Evolutionary conservation across 2,113 vertebrate genomes (phyloP), one percentile per base, ranked within the genome.

Genomic region (Manacus vitellinus): DNA sequence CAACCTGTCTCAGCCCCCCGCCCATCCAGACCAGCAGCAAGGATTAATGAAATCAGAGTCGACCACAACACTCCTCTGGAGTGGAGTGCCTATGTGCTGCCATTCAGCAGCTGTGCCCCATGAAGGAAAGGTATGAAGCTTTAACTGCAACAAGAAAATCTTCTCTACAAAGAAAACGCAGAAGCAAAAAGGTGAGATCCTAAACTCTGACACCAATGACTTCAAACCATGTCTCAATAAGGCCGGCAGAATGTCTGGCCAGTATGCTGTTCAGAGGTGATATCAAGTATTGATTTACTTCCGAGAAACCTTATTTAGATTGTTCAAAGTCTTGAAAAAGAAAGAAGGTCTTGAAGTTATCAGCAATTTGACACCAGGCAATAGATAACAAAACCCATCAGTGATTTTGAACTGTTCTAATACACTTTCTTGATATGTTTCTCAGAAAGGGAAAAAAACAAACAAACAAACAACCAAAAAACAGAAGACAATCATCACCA

Each of bases 221-320:
- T 94, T 39, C 10, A n/a, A 72, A 44, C 44, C 13, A 2, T 54
- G 85, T 75, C 92, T 96, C 91, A 94, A 23, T 79, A 91, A 85
- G 31, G n/a, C 65, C 61, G 61, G 94, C 24, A 89, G 88, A 88
- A 92, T 91, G 80, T n/a, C 88, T 78, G 68, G 76, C 65, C 72
- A 65, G 70, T 21, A 9, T 15, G 54, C n/a, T 85, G 54, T 85
- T 94, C 80, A 66, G 83, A 61, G 39, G 76, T 75, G 61, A 85
- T 91, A 95, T 47, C 49, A 72, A 84, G 44, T 94, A 95, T 91
- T 94, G 94, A 96, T 96, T 92, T 95, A 81, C 78, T 93, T 94
- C 91, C 76, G 81, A 88, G 88, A 86, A 93, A 91, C 23, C 65
- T 84, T 54, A 96, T 94, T 91, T 94, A 87, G 16, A 31, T 91